A percentile compares a stretch with the other conserved stretches of the same genome.
phyloP scores from a whole-genome alignment of 2,113 vertebrate species.

The Xerus inauris region DNA sequence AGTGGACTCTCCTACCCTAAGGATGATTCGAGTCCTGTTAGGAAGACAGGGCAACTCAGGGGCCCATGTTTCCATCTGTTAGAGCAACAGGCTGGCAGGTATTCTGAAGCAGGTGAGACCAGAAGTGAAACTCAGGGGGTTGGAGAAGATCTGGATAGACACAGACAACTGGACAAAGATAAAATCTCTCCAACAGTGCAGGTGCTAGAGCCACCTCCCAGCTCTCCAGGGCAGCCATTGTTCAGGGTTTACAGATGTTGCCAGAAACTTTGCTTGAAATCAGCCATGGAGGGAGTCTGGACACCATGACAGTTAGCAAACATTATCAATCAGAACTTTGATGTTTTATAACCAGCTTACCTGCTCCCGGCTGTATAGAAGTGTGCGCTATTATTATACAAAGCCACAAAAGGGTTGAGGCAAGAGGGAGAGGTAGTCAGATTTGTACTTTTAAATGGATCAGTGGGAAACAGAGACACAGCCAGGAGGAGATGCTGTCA shows the following conservation, averaged over 20 bases:
- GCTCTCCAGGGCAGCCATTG: background rate
- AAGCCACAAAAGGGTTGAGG: background rate
- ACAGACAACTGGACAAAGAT: background rate
- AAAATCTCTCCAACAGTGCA: background rate
- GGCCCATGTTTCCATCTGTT: accelerated
- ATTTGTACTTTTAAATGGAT: background rate
- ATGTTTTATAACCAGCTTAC: background rate
- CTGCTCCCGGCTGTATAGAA: background rate
- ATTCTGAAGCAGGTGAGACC: background rate
- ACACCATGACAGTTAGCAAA: background rate
- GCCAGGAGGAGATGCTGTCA: background rate
- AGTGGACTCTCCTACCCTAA: accelerated
- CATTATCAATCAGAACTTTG: background rate
- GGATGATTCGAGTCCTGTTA: too few species aligned
- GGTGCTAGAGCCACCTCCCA: background rate
- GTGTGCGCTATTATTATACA: accelerated
- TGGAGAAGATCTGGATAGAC: background rate
- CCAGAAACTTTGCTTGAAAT: background rate
- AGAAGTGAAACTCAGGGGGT: background rate
- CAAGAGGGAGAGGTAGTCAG: background rate
- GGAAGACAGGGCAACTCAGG: background rate
- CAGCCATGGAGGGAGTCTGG: background rate
- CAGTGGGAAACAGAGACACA: background rate
- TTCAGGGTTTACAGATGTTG: too few species aligned
- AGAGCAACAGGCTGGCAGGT: background rate